These are phyloP conservation scores for Porites australiensis DNA, from an alignment of 64 coral and sea anemone species.

Conservation along the genomic window DNA sequence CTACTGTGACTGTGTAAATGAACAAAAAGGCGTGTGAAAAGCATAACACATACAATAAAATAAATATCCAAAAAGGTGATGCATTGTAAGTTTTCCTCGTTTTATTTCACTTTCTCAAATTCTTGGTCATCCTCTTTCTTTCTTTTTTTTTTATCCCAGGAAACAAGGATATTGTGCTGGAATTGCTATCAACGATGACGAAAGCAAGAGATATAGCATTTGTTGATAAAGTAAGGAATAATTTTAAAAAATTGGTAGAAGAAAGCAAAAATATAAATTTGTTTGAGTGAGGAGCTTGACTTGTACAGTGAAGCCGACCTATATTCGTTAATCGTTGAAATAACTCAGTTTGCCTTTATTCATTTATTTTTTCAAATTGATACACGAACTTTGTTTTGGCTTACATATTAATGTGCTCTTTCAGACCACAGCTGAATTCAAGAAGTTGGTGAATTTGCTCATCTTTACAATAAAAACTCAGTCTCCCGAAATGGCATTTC, in stretches of 20 bases:
- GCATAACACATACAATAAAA: too few species aligned
- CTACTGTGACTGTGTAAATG: too few species aligned
- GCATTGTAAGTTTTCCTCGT: neutral
- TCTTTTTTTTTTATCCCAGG: conserved; percentile 33
- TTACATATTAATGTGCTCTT: neutral
- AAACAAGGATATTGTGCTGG: conserved; percentile 78
- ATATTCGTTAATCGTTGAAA: too few species aligned
- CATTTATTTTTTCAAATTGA: too few species aligned
- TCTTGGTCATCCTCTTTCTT: too few species aligned
- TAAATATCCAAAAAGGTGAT: too few species aligned
- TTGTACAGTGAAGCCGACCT: too few species aligned
- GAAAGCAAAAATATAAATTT: neutral
- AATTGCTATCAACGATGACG: conserved; percentile 79
- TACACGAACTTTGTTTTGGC: too few species aligned
- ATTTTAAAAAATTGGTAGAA: neutral
- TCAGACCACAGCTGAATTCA: conserved; percentile 81
- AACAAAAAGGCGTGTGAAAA: too few species aligned
- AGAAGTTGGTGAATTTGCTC: conserved; percentile 61
- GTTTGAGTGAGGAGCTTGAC: too few species aligned
- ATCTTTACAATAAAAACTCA: conserved; percentile 71
- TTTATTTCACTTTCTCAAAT: neutral
- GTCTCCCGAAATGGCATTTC: conserved; percentile 75
- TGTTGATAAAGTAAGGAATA: conserved; percentile 82
- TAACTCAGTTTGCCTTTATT: too few species aligned
- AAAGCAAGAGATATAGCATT: conserved; percentile 95